phyloP scores from a whole-genome alignment of 2,888 invertebrate species.

The Hemithea aestivaria region DNA sequence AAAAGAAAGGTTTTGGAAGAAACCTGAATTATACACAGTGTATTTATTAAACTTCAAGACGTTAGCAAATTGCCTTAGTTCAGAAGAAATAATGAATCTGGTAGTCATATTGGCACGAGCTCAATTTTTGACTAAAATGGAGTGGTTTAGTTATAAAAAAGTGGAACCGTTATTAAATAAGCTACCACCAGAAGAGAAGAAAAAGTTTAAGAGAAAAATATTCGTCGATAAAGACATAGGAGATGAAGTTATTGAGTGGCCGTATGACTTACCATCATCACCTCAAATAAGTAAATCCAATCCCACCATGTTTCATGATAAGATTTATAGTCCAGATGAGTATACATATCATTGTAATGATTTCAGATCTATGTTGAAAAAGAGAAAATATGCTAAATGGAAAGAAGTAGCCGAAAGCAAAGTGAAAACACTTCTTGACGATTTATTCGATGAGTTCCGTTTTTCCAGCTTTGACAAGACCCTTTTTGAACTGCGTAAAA shows the following conservation, averaged over 20 bases:
- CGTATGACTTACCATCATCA: constrained; percentile 31
- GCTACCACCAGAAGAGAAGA: constrained; percentile 24
- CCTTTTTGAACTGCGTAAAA: constrained; percentile 43
- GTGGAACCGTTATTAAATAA: constrained; percentile 32
- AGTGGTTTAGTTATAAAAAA: constrained; percentile 29
- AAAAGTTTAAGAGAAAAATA: constrained; percentile 29
- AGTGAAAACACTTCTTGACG: constrained; percentile 31
- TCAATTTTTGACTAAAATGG: constrained; percentile 15
- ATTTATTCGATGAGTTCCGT: constrained; percentile 50
- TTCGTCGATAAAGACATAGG: constrained; percentile 34
- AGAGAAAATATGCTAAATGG: constrained; percentile 8
- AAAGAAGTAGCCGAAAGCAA: neutral
- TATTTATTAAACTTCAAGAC: constrained; percentile 1
- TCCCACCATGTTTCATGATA: constrained; percentile 25
- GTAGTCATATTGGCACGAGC: constrained; percentile 27
- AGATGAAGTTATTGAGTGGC: constrained; percentile 27
- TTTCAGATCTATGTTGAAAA: constrained; percentile 2
- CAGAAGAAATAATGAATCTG: constrained; percentile 26
- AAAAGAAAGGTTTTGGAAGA: constrained; percentile 4
- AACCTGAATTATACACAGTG: constrained; percentile 8
- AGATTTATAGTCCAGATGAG: constrained; percentile 4
- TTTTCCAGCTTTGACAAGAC: constrained; percentile 46
- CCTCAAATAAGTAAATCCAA: constrained; percentile 6
- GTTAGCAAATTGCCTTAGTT: constrained; percentile 6
- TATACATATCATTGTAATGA: neutral